phyloP scores from a whole-genome alignment of 2,113 vertebrate genomes.

The Tupaia tana region DNA sequence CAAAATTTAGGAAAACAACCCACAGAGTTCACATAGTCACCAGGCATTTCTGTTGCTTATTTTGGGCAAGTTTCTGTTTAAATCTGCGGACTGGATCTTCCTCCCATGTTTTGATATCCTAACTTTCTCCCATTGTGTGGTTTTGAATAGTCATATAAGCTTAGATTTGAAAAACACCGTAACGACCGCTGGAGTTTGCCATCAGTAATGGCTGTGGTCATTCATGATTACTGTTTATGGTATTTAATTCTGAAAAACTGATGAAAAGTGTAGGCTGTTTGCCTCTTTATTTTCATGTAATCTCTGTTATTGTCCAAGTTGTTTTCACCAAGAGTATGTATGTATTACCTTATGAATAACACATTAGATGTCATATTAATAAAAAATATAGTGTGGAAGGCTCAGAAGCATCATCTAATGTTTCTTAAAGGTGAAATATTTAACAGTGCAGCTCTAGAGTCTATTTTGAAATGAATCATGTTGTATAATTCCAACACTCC shows the following conservation, averaged over 20 bases:
- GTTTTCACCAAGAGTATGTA: slow-evolving; percentile 11
- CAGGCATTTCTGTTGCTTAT: neutral
- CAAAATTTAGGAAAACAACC: slow-evolving; percentile 5
- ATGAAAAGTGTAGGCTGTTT: neutral
- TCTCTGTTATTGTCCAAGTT: neutral
- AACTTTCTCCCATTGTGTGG: neutral
- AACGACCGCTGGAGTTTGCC: neutral
- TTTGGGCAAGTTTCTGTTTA: slow-evolving; percentile 28
- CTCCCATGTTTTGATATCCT: neutral
- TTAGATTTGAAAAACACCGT: neutral
- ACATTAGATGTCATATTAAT: slow-evolving; percentile 15
- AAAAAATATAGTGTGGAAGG: neutral
- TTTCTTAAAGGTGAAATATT: slow-evolving; percentile 31
- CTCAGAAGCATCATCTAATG: neutral
- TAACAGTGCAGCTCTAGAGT: neutral
- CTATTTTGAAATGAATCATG: neutral
- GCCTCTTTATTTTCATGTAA: neutral
- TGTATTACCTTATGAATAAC: neutral
- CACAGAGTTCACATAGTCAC: neutral
- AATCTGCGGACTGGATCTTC: neutral
- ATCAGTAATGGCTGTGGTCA: neutral
- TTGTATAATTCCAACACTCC: neutral
- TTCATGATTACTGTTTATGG: neutral
- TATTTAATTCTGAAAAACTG: neutral
- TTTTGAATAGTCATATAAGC: slow-evolving; percentile 6